These are phyloP conservation scores for Lordiphosa mommai DNA, from an alignment of 1,140 invertebrate species.

Conservation along the genomic window DNA sequence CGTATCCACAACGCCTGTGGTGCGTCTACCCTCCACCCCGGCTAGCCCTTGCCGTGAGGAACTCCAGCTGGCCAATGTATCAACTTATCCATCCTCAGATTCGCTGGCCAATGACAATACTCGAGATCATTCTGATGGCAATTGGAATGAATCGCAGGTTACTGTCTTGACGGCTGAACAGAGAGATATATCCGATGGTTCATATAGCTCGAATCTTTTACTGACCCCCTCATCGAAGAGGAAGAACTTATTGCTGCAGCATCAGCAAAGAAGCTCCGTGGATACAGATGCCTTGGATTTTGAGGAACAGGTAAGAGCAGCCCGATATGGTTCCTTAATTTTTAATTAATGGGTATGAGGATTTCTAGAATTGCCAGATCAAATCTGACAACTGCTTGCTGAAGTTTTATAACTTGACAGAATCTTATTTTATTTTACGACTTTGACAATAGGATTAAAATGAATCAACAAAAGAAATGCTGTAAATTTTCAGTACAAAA, in stretches of 20 bases:
- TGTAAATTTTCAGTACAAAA: too few relatives aligned
- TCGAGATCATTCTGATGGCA: slow-evolving; percentile 90
- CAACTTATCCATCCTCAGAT: slow-evolving; percentile 90
- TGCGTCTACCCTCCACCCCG: slow-evolving; percentile 80
- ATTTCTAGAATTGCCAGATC: too few relatives aligned
- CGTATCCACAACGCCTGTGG: slow-evolving; percentile 16
- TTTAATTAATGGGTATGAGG: too few relatives aligned
- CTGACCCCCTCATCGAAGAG: slow-evolving; percentile 88
- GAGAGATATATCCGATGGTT: slow-evolving; percentile 78
- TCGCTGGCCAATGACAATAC: slow-evolving; percentile 87
- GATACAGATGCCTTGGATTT: slow-evolving; percentile 88
- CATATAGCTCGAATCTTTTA: slow-evolving; percentile 80
- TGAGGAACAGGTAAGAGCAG: slow-evolving; percentile 86
- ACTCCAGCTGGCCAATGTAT: slow-evolving; percentile 76
- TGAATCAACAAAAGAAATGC: too few relatives aligned
- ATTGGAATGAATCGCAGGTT: slow-evolving; percentile 93
- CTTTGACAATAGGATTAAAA: too few relatives aligned
- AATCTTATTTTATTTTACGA: too few relatives aligned
- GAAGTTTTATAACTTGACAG: too few relatives aligned
- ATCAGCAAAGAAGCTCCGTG: slow-evolving; percentile 90
- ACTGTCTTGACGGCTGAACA: slow-evolving; percentile 87
- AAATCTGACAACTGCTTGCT: too few relatives aligned
- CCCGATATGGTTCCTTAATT: too few relatives aligned
- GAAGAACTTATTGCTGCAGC: slow-evolving; percentile 88
- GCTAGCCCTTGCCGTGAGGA: slow-evolving; percentile 81